Base-by-base conservation (phyloP, 2,888 invertebrate species). In the Lampropteryx suffumata region DNA sequence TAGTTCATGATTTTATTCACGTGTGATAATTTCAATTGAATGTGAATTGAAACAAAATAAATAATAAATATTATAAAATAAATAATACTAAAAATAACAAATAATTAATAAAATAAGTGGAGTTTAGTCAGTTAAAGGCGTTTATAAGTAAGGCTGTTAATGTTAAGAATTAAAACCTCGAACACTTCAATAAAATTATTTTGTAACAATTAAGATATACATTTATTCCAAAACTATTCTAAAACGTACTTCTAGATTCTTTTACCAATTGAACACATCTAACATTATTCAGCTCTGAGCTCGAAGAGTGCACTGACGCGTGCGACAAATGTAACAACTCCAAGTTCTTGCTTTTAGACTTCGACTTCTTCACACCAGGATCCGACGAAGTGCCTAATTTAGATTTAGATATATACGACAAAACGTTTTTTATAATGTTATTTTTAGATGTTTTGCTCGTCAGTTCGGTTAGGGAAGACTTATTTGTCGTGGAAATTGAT, bases 381-480 rank as follows among this genome's bases (percentile, higher is more conserved):
- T 87, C 84, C 0, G 89, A 89, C 0, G 69, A 65, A 0, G 81
- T 47, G 1, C 35, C 65, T 0, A 69, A 64, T 1, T 75, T 86
- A 0, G 72, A 70, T 41, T 68, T 80, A 0, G 69, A 65, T 0
- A 88, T 46, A 3, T 78, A 57, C 0, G 82, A 75, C 0, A 84
- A 27, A 0, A 84, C 71, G 53, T 78, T 73, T 41, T 76, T 81
- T 0, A 82, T 50, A 1, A 81, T 57, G 50, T 83, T 79, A 32
- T 79, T 83, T 45, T 87, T 88, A 0, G 87, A 86, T 0, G 87
- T 84, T 44, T 76, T 81, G 47, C 76, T 77, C 0, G 85, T 78
- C 5, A 62, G 45, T 2, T 48, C 32, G 3, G 40, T 34, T 1
- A 70, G 70, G 0, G 75, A 67, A 2, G 51, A 52, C 6, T 43